Conservation (phyloP, 2,113 vertebrate genomes). For the Opisthocomus hoazin region DNA sequence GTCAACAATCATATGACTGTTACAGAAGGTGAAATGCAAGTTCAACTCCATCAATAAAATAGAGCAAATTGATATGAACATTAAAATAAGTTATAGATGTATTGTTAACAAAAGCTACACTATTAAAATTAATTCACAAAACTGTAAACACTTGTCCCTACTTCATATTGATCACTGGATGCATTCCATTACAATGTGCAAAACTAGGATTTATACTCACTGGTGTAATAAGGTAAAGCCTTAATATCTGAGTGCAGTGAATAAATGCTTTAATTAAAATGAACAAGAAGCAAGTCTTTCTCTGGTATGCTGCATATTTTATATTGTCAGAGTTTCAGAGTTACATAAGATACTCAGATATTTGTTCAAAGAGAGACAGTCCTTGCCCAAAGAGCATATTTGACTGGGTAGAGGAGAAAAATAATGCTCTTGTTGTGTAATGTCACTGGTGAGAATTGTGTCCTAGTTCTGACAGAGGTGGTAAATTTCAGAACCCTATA, state of each 20-base stretch:
- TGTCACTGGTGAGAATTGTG: neutral
- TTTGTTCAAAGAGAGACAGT: neutral
- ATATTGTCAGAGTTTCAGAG: neutral
- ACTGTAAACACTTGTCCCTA: neutral
- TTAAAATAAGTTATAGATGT: neutral
- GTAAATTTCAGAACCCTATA: neutral
- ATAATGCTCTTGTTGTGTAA: neutral
- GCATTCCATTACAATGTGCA: neutral
- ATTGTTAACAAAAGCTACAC: neutral
- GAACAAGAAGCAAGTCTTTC: neutral
- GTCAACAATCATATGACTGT: neutral
- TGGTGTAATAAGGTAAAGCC: neutral
- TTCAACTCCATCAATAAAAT: neutral
- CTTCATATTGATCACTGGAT: neutral
- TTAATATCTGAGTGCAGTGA: neutral
- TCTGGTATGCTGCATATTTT: neutral
- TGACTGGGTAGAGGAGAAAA: neutral
- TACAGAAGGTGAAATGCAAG: neutral
- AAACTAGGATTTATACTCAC: neutral
- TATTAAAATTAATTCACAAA: neutral
- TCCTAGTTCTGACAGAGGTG: neutral
- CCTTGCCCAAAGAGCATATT: neutral
- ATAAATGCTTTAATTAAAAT: conserved; percentile 27
- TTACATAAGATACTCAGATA: neutral
- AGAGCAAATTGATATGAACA: neutral